Base-by-base conservation (phyloP, 2,888 invertebrate species). In the Habroteleia sp. region DNA sequence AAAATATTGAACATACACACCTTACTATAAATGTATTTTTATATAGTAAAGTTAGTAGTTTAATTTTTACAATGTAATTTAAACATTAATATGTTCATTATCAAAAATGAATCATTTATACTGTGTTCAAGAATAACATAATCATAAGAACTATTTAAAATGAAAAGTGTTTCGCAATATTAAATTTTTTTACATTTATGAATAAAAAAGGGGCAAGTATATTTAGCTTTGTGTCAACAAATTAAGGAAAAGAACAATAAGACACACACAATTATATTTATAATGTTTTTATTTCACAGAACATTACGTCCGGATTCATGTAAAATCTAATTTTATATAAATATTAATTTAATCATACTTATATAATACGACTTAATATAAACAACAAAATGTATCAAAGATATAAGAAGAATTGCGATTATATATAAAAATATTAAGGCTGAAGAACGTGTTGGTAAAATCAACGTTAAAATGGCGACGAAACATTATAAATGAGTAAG, bases 391-490 rank as follows among this genome's bases (percentile, higher is more conserved):
- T 58, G 48, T 58, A 72, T 58, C 48, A 63, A 72, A 58, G 48
- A 42, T 54, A 56, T 48, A 56, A 46, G 54, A 46, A 31, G 31
- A 54, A 46, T 56, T 71, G 27, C 46, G 31, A 65, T 58, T 46
- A 73, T 31, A 56, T 54, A 50, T n/a, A n/a, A n/a, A 58, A 58
- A 17, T 58, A 44, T 39, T 39, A 41, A 50, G 63, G 63, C 56
- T 44, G 50, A 63, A 58, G 65, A 72, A 58, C 63, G 41, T 72
- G 54, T 56, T 35, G 42, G 27, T 14, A 27, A 54, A 62, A 54
- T 41, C 17, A 56, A 23, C n/a, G 25, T 8, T 35, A 14, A 50
- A 50, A n/a, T 8, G 37, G 27, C 13, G 10, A 7, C 17, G 27
- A 52, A 52, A 20, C n/a, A 23, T 56, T 66, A 37, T 58, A 48